These are phyloP conservation scores for Ardeotis arabs DNA, from an alignment of 2,113 vertebrate species.

Conservation along the genomic window DNA sequence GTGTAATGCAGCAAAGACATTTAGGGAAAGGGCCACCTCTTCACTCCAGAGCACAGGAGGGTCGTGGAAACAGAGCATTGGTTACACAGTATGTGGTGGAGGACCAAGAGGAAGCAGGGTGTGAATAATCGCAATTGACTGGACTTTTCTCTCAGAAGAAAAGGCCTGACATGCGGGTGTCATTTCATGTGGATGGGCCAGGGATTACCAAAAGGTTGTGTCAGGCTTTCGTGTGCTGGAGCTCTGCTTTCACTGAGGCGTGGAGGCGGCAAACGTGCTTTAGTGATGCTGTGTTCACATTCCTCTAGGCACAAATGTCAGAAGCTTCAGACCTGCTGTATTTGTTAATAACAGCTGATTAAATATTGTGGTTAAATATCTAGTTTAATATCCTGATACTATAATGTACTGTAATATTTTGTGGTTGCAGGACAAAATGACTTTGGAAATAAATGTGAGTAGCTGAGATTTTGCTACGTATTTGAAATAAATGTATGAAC, in stretches of 20 bases:
- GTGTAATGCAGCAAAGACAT: neutral
- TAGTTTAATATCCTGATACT: neutral
- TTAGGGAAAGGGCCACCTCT: neutral
- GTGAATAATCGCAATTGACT: neutral
- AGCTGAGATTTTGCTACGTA: neutral
- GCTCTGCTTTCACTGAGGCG: neutral
- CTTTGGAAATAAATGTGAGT: neutral
- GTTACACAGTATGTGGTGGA: fast-evolving
- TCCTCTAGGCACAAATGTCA: neutral
- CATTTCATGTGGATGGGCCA: neutral
- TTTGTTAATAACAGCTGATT: neutral
- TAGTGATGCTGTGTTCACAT: neutral
- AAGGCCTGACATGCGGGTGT: neutral
- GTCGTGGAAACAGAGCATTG: neutral
- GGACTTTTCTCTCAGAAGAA: neutral
- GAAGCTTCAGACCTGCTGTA: neutral
- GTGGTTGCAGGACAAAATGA: neutral
- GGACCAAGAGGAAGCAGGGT: neutral
- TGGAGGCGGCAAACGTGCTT: neutral
- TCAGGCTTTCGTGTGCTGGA: neutral
- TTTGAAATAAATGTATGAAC: neutral
- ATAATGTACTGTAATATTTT: neutral
- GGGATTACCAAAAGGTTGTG: neutral
- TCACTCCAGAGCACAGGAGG: neutral
- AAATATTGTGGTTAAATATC: neutral